Conservation (phyloP, 2,888 invertebrate genomes). For the Andrena chrysosceles region DNA sequence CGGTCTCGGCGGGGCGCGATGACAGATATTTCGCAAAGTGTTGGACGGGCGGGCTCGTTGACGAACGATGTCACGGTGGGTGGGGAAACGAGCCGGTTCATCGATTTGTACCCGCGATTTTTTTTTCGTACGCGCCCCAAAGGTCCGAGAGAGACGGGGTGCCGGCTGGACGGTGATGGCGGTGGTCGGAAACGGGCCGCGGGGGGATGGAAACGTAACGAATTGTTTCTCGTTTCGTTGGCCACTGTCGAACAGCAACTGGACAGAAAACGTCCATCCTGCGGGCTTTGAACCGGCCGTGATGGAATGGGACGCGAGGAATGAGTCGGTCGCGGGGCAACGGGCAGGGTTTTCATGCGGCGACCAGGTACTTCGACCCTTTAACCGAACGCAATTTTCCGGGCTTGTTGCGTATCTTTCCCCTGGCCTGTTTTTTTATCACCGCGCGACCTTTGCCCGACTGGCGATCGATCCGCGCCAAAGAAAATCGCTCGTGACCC, state of each 20-base stretch:
- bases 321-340: neutral
- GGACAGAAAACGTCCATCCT: slow-evolving; percentile 59
- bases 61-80: slow-evolving; percentile 1
- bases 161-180: neutral
- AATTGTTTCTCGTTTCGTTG: slow-evolving; percentile 73
- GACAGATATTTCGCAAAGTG: slow-evolving; percentile 16
- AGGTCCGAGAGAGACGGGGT: slow-evolving; percentile 38
- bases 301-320: slow-evolving; percentile 31
- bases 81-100: slow-evolving; percentile 27
- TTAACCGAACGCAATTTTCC: slow-evolving; percentile 64
- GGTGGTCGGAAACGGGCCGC: neutral
- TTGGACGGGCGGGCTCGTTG: slow-evolving; percentile 4
- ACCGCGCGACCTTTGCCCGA: slow-evolving; percentile 11
- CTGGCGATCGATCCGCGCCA: slow-evolving; percentile 16
- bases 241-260: slow-evolving; percentile 59
- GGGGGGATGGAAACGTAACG: slow-evolving; percentile 39
- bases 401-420: slow-evolving; percentile 48
- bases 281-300: slow-evolving; percentile 52
- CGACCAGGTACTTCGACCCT: slow-evolving; percentile 56
- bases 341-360: slow-evolving; percentile 18
- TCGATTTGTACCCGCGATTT: slow-evolving; percentile 46
- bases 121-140: slow-evolving; percentile 40
- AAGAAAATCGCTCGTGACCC: slow-evolving; percentile 57
- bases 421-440: slow-evolving; percentile 60
- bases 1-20: neutral